Percentiles rank a stretch among this genome's conserved stretches.
Evolutionary conservation across 2,888 invertebrate species (phyloP).

Genomic region (Flabesymbios commensalis): DNA sequence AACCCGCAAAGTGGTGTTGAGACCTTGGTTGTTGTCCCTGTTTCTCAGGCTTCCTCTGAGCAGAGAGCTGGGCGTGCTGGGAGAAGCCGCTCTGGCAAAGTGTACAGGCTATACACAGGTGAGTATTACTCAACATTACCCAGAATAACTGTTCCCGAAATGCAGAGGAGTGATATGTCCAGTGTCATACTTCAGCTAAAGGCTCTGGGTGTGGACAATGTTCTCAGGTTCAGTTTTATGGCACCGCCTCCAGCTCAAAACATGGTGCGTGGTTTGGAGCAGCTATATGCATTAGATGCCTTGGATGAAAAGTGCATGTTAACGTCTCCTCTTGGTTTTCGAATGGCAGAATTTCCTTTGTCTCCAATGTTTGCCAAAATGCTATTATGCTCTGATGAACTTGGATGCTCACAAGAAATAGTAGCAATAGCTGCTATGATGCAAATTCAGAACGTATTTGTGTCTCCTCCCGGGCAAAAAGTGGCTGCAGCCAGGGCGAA

Average conservation of each 20-base stretch:
- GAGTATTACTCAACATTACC: constrained; percentile 74
- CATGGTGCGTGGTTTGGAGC: constrained; percentile 81
- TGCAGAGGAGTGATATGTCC: constrained; percentile 86
- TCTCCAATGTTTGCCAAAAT: constrained; percentile 85
- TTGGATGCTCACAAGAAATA: constrained; percentile 90
- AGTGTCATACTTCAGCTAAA: constrained; percentile 86
- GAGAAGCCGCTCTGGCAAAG: constrained; percentile 73
- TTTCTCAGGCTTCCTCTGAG: constrained; percentile 85
- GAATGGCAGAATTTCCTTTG: constrained; percentile 91
- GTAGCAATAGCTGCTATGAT: constrained; percentile 88
- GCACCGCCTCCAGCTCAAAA: constrained; percentile 89
- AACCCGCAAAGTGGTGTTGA: constrained; percentile 73
- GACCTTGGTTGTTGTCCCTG: constrained; percentile 76
- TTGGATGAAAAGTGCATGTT: constrained; percentile 78
- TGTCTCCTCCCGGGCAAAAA: constrained; percentile 69
- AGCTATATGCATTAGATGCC: constrained; percentile 79
- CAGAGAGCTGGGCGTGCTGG: constrained; percentile 94
- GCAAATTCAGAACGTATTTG: constrained; percentile 89
- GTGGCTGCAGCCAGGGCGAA: constrained; percentile 65
- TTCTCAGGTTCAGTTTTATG: constrained; percentile 88
- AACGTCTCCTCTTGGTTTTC: constrained; percentile 76
- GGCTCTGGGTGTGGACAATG: constrained; percentile 90
- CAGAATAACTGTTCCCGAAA: constrained; percentile 80
- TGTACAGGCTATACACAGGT: constrained; percentile 70
- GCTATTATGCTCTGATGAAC: constrained; percentile 75